Evolutionary conservation across 2,888 invertebrate genomes (phyloP).

Genomic region (Allolobophora icterica): DNA sequence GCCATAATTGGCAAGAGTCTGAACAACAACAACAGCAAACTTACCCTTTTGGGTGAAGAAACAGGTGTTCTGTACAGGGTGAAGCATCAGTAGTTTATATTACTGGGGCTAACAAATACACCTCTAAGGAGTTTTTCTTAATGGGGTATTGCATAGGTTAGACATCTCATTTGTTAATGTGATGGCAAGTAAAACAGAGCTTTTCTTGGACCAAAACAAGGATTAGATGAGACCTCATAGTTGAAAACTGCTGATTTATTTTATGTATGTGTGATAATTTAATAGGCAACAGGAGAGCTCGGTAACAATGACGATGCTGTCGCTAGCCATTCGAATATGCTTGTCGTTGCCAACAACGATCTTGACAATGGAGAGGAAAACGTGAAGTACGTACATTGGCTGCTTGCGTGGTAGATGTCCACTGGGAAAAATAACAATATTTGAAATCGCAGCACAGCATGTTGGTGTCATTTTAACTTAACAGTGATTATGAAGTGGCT

Average conservation of each 20-base stretch:
- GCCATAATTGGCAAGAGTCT: background rate
- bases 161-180: background rate
- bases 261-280: background rate
- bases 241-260: background rate
- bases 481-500: too few species aligned
- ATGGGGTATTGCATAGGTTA: background rate
- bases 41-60: too few species aligned
- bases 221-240: background rate
- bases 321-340: conserved; percentile 20
- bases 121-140: background rate
- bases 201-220: background rate
- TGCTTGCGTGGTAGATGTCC: too few species aligned
- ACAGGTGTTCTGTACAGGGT: too few species aligned
- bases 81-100: background rate
- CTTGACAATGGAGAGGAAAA: conserved; percentile 24
- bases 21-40: too few species aligned
- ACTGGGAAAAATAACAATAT: too few species aligned
- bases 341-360: conserved; percentile 20
- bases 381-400: conserved; percentile 12
- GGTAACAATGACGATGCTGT: conserved; percentile 23
- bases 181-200: background rate
- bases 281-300: conserved; percentile 2
- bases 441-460: too few species aligned
- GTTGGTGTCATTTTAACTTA: too few species aligned
- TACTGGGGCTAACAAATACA: background rate